phyloP scores from a whole-genome alignment of 2,888 invertebrate species.

The Timandra comae region DNA sequence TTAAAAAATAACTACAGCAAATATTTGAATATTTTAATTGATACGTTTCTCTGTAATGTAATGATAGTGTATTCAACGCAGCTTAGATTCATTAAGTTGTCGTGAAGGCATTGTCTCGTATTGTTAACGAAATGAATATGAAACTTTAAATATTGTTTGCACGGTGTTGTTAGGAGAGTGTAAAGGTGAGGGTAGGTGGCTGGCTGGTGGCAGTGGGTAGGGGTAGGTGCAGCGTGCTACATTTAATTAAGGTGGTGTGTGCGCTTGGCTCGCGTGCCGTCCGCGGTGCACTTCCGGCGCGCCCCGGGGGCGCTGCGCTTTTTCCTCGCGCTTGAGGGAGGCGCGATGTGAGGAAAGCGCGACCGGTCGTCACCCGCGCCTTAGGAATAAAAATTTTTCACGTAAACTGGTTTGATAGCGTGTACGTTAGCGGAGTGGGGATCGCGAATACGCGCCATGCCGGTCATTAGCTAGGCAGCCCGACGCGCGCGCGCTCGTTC shows the following conservation, averaged over 20 bases:
- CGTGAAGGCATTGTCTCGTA: slow-evolving; percentile 2
- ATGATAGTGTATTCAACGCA: too few species aligned
- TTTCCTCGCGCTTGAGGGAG: slow-evolving; percentile 57
- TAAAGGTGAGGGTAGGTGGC: not conserved
- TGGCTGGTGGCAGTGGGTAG: slow-evolving; percentile 44
- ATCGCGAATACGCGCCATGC: slow-evolving; percentile 69
- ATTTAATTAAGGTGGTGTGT: slow-evolving; percentile 73
- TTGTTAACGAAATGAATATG: slow-evolving; percentile 21
- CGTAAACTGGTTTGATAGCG: slow-evolving; percentile 76
- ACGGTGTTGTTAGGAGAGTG: slow-evolving; percentile 9
- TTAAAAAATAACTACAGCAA: too few species aligned
- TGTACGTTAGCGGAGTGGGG: slow-evolving; percentile 67
- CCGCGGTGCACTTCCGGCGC: slow-evolving; percentile 68
- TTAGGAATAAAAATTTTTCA: slow-evolving; percentile 71
- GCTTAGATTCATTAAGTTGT: slow-evolving; percentile 16
- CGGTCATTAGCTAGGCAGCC: slow-evolving; percentile 70
- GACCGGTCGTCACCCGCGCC: slow-evolving; percentile 69
- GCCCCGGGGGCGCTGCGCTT: slow-evolving; percentile 67
- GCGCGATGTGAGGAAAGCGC: slow-evolving; percentile 61
- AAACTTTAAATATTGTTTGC: slow-evolving; percentile 5
- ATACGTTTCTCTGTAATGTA: too few species aligned
- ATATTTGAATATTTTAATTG: too few species aligned
- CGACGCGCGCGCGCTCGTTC: slow-evolving; percentile 61
- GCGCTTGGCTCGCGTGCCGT: slow-evolving; percentile 69
- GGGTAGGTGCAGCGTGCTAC: slow-evolving; percentile 62